Evolutionary conservation across 2,797 vertebrate genomes (phyloP), one percentile per base, ranked within the genome.

Genomic region (Odontamblyopus lacepedii): DNA sequence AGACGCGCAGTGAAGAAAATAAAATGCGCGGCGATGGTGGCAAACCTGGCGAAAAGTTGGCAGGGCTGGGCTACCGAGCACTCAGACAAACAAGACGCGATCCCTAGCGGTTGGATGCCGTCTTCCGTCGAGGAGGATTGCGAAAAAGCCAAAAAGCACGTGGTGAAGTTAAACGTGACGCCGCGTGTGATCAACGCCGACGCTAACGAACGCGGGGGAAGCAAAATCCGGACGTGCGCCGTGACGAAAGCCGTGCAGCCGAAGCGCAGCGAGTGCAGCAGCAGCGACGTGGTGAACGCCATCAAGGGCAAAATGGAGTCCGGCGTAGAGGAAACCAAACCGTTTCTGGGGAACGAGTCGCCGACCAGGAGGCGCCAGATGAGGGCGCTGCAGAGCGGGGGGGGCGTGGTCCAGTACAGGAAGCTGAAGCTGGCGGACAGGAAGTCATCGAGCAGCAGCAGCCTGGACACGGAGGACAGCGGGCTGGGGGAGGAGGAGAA

Each of bases 21-120:
- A 55, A 91, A 86, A 74, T 94, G 93, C 0, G 92, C 91, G 0
- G 90, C 91, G 0, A 82, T 91, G 82, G 94, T 95, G 68, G 89
- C 85, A 26, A 92, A 81, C 63, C 63, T 95, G 44, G 88, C 94
- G 4, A 92, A 90, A 75, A 94, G 92, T 69, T 95, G 94, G 94
- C 94, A 95, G 77, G 92, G 87, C 51, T 95, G 94, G 94, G 94
- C 92, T 35, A 88, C 55, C 0, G 89, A 93, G 0, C 90, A 91
- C 74, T 11, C 77, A 0, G 73, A 66, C 55, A 89, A 89, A 60
- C 94, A 94, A 78, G 92, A 93, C 3, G 41, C 81, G 16, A 87
- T 92, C 70, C 93, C 94, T 0, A 77, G 71, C 0, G 94, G 93
- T 26, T 94, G 94, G 94, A 82, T 90, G 79, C 93, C 94, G 0